Evolutionary conservation across 1,140 invertebrate genomes (phyloP).

Genomic region (Drosophila bifasciata): DNA sequence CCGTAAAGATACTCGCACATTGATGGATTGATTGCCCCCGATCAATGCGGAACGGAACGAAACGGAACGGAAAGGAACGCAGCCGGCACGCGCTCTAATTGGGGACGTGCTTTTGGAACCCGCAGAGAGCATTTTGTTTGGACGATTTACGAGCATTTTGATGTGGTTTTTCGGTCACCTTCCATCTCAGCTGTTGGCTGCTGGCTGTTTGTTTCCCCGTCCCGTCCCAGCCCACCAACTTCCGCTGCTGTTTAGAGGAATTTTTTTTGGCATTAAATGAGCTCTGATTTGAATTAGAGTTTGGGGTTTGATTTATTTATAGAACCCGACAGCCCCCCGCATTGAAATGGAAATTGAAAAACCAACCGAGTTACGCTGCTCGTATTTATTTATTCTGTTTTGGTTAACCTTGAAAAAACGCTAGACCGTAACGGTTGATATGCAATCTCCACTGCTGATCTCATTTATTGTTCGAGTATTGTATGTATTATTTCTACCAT

Average conservation of each 20-base stretch:
- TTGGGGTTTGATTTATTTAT: slow-evolving; percentile 17
- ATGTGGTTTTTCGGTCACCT: slow-evolving; percentile 5
- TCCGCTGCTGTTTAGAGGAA: slow-evolving; percentile 22
- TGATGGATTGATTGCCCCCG: slow-evolving; percentile 21
- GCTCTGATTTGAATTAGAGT: slow-evolving; percentile 29
- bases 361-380: slow-evolving; percentile 19
- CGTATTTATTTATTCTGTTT: slow-evolving; percentile 5
- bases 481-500: not conserved
- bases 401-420: slow-evolving; percentile 14
- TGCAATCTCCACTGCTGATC: slow-evolving; percentile 12
- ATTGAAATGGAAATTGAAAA: slow-evolving; percentile 39
- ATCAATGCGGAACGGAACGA: not conserved
- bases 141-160: too few relatives aligned
- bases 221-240: slow-evolving; percentile 4
- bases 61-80: slow-evolving; percentile 4
- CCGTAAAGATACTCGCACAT: slow-evolving; percentile 21
- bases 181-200: not conserved
- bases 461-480: slow-evolving; percentile 21
- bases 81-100: slow-evolving; percentile 44
- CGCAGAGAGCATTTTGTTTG: slow-evolving; percentile 6
- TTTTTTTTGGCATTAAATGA: slow-evolving; percentile 50
- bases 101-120: slow-evolving; percentile 27
- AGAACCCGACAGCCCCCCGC: not conserved
- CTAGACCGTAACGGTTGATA: slow-evolving; percentile 13
- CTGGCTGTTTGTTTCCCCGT: slow-evolving; percentile 4